Evolutionary conservation across 1,140 invertebrate species (phyloP).

Genomic region (Saccostrea cuccullata): DNA sequence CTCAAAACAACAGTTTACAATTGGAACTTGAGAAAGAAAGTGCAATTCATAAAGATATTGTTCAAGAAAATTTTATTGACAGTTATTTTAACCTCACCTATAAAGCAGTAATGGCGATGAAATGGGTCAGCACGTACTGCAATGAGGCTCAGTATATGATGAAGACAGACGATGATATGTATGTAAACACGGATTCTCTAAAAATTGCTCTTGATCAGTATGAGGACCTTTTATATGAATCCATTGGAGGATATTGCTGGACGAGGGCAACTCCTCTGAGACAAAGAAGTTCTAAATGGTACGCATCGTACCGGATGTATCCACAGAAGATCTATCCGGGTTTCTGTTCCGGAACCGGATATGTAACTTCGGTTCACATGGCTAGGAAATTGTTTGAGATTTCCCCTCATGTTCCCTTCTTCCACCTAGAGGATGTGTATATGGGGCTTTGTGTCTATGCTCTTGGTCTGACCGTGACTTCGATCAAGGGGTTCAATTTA

Average conservation of each 20-base stretch:
- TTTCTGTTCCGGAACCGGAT: slow-evolving; percentile 78
- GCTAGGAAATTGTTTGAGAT: slow-evolving; percentile 68
- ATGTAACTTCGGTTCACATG: slow-evolving; percentile 74
- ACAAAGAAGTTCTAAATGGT: slow-evolving; percentile 77
- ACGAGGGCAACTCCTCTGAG: slow-evolving; percentile 52
- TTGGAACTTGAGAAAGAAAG: slow-evolving; percentile 80
- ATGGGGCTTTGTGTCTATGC: slow-evolving; percentile 63
- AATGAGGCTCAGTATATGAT: slow-evolving; percentile 53
- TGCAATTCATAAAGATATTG: slow-evolving; percentile 83
- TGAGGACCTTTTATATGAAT: background rate
- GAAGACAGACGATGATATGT: slow-evolving; percentile 59
- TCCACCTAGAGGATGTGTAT: slow-evolving; percentile 77
- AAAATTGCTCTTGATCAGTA: background rate
- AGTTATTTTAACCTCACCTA: slow-evolving; percentile 91
- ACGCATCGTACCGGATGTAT: slow-evolving; percentile 71
- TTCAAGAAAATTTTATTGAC: slow-evolving; percentile 89
- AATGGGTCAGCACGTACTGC: slow-evolving; percentile 86
- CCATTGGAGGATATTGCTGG: background rate
- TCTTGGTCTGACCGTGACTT: slow-evolving; percentile 48
- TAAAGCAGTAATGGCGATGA: slow-evolving; percentile 90
- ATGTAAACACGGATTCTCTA: slow-evolving; percentile 53
- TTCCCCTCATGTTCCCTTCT: slow-evolving; percentile 67
- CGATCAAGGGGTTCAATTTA: slow-evolving; percentile 49
- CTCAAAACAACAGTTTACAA: background rate
- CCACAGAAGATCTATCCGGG: slow-evolving; percentile 73